phyloP scores from a whole-genome alignment of 2,888 invertebrate genomes.

The Amphipoea lucens region DNA sequence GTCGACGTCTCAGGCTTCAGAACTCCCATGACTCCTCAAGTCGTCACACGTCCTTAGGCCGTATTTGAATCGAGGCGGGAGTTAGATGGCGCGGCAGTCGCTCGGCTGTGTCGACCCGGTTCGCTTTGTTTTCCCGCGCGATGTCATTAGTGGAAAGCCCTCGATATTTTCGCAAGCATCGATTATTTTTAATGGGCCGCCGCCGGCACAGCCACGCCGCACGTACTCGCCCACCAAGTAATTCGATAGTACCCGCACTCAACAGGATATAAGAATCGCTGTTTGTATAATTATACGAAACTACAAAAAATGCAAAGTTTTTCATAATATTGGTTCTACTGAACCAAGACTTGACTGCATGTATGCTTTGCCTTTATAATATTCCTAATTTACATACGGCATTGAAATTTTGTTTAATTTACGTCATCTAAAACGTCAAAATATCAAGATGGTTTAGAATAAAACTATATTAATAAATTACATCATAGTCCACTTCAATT shows the following conservation, averaged over 20 bases:
- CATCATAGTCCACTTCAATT: conserved; percentile 15
- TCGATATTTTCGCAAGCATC: conserved; percentile 88
- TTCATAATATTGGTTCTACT: conserved; percentile 25
- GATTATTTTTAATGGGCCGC: conserved; percentile 89
- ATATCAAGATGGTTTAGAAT: conserved; percentile 6
- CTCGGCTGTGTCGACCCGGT: conserved; percentile 72
- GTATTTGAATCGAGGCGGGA: conserved; percentile 61
- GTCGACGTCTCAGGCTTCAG: conserved; percentile 46
- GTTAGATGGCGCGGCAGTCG: conserved; percentile 58
- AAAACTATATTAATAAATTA: conserved; percentile 5
- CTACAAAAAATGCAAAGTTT: conserved; percentile 30
- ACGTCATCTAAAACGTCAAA: conserved; percentile 24
- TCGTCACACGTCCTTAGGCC: conserved; percentile 62
- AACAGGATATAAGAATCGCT: conserved; percentile 50
- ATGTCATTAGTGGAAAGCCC: conserved; percentile 89
- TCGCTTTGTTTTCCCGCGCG: conserved; percentile 87
- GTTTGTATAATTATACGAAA: conserved; percentile 36
- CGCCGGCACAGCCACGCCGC: conserved; percentile 79
- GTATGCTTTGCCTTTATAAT: conserved; percentile 14
- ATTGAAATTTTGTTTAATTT: conserved; percentile 35
- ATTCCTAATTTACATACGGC: conserved; percentile 34
- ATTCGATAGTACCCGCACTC: conserved; percentile 67
- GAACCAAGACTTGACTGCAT: conserved; percentile 19
- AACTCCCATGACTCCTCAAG: conserved; percentile 59
- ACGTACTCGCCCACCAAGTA: conserved; percentile 70